These are phyloP conservation scores for Popillia japonica DNA, from an alignment of 1,140 invertebrate genomes.

Conservation along the genomic window DNA sequence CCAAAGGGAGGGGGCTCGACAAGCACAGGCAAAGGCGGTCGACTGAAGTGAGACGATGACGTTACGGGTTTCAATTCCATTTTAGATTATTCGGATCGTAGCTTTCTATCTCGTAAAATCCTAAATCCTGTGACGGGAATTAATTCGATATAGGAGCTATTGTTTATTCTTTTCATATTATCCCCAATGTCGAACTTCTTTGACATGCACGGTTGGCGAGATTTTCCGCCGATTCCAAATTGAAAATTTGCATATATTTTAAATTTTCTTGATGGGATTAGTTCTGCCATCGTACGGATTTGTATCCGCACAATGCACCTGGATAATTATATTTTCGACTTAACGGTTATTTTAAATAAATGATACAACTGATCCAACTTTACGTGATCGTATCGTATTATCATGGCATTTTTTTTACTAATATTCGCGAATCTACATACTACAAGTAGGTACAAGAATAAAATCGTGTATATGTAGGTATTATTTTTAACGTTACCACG, in stretches of 20 bases:
- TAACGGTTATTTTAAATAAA: not conserved
- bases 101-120: constrained; percentile 54
- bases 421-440: too few species aligned
- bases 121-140: constrained; percentile 54
- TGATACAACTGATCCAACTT: too few species aligned
- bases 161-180: constrained; percentile 38
- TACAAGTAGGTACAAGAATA: too few species aligned
- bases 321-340: not conserved
- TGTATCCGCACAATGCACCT: not conserved
- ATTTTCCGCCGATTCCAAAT: constrained; percentile 7
- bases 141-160: constrained; percentile 53
- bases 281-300: not conserved
- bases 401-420: too few species aligned
- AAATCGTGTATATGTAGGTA: too few species aligned
- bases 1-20: constrained; percentile 50
- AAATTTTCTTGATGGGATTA: constrained; percentile 38
- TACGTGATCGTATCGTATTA: too few species aligned
- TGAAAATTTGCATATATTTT: constrained; percentile 41
- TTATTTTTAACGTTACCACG: too few species aligned
- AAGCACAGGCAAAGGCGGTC: too few species aligned
- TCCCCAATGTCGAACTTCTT: not conserved
- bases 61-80: constrained; percentile 59
- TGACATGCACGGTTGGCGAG: too few species aligned
- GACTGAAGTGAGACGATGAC: constrained; percentile 55
- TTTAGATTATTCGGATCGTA: constrained; percentile 56